These are phyloP conservation scores for Heterocephalus glaber DNA, from an alignment of 2,113 vertebrate genomes.

Conservation along the genomic window DNA sequence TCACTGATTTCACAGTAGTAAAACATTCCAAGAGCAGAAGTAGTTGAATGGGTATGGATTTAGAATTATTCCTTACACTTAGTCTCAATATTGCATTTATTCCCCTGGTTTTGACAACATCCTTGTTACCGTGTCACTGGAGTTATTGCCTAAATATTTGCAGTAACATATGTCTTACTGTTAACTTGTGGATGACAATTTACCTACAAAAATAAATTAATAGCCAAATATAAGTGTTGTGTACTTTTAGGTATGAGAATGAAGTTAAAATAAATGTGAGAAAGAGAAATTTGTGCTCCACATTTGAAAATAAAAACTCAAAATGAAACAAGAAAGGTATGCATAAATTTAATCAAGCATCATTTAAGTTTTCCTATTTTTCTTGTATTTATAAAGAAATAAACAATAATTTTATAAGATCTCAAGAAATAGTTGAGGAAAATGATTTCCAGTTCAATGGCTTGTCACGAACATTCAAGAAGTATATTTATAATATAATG, in stretches of 20 bases:
- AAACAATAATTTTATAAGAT: not conserved
- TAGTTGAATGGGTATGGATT: not conserved
- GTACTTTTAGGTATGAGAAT: not conserved
- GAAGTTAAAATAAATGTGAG: slow-evolving; percentile 46
- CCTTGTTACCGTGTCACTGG: not conserved
- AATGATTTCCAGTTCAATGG: not conserved
- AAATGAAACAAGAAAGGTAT: not conserved
- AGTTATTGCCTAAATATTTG: slow-evolving; percentile 9
- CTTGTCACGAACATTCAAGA: not conserved
- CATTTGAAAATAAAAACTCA: slow-evolving; percentile 44
- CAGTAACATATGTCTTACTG: slow-evolving; percentile 21
- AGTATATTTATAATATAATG: not conserved
- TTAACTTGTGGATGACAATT: slow-evolving; percentile 45
- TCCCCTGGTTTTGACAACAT: slow-evolving; percentile 7
- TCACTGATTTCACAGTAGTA: not conserved
- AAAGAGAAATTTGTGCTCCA: slow-evolving; percentile 10
- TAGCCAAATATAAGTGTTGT: not conserved
- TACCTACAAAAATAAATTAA: slow-evolving; percentile 13
- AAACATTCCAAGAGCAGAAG: not conserved
- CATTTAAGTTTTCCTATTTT: not conserved
- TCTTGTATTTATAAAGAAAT: not conserved
- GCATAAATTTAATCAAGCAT: not conserved
- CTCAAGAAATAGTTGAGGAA: not conserved
- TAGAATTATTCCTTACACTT: slow-evolving; percentile 35
- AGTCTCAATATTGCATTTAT: not conserved